These are phyloP conservation scores for Helicoverpa assulta DNA, from an alignment of 2,888 invertebrate species.

Conservation along the genomic window DNA sequence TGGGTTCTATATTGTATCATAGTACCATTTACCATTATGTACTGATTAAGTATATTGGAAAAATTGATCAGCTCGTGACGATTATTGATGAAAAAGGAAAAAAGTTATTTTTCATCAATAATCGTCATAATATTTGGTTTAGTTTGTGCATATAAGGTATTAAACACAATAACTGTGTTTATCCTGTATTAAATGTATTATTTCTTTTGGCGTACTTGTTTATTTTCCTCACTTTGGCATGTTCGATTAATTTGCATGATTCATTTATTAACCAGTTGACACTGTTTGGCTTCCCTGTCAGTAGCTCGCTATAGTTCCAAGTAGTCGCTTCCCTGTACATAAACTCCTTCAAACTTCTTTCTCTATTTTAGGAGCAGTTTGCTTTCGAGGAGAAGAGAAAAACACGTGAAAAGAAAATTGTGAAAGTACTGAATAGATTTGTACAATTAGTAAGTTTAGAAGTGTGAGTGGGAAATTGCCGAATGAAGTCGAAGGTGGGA, in stretches of 20 bases:
- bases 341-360: conserved; percentile 78
- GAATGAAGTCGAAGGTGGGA: conserved; percentile 90
- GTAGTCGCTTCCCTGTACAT: conserved; percentile 76
- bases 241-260: conserved; percentile 60
- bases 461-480: conserved; percentile 69
- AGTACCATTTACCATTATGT: background rate
- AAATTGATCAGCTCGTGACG: background rate
- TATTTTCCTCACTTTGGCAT: conserved; percentile 53
- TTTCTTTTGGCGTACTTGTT: conserved; percentile 30
- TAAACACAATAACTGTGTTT: background rate
- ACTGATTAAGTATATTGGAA: background rate
- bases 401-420: conserved; percentile 62
- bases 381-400: conserved; percentile 58
- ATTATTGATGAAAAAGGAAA: no score
- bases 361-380: conserved; percentile 79
- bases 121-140: background rate
- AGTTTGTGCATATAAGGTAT: background rate
- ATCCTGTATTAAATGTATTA: background rate
- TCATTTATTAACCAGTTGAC: conserved; percentile 40
- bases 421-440: conserved; percentile 53
- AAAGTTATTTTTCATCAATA: no score
- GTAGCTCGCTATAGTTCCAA: conserved; percentile 53
- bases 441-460: conserved; percentile 62
- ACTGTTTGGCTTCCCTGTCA: conserved; percentile 49
- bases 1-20: no score